Base-by-base conservation (phyloP, 2,888 invertebrate genomes). In the Aricia artaxerxes region DNA sequence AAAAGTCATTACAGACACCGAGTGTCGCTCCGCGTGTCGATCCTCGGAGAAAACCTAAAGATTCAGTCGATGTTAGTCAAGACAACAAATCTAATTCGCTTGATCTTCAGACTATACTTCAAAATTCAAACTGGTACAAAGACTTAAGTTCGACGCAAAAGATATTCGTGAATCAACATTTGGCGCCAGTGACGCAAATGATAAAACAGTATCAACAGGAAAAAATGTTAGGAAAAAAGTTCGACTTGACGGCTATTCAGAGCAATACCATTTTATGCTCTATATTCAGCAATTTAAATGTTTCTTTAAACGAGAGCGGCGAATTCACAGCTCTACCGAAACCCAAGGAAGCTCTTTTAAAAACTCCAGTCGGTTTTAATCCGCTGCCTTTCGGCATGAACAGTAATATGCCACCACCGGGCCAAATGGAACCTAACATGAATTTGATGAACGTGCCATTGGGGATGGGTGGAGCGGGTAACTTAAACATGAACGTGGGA, bases 131-230 rank as follows among this genome's bases (percentile, higher is more conserved):
- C 79, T 97, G 97, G 95, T 97, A 96, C 86, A 96, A 96, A 86
- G 96, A 96, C 81, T 90, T 97, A 76, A 96, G 96, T 84, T 96
- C 96, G 79, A 97, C 96, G 82, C 96, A 96, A 86, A 97, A 97
- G 90, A 95, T 97, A 83, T 95, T 96, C 89, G 95, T 97, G 0
- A 97, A 97, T 86, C 96, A 97, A 85, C 95, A 97, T 86, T 88
- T 97, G 85, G 95, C 96, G 1, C 92, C 95, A 44, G 94, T 96
- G 13, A 95, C 96, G 7, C 95, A 95, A 82, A 95, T 95, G 88
- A 89, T 96, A 38, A 96, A 96, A 86, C 95, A 95, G 84, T 95
- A 94, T 83, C 95, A 96, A 82, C 96, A 95, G 85, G 96, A 96
- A 84, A 94, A 94, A 77, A 87, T 88, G 44, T 88, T 93, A 1